Evolutionary conservation across 2,888 invertebrate genomes (phyloP).

Genomic region (Sipha maydis): DNA sequence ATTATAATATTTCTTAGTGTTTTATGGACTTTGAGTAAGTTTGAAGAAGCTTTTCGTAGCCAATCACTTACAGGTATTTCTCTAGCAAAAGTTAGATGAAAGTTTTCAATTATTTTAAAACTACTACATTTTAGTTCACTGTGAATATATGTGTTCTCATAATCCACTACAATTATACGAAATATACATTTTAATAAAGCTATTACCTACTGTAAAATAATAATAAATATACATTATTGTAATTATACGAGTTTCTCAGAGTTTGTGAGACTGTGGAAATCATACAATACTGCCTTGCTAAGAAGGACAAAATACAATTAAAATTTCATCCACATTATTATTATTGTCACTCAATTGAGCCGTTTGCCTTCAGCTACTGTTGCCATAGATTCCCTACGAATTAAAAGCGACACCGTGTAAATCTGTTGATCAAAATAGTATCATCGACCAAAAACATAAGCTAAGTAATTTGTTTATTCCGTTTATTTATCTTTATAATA

Average conservation of each 20-base stretch:
- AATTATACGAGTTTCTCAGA: not conserved
- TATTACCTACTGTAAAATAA: not conserved
- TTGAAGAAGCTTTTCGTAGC: no score
- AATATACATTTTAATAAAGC: not conserved
- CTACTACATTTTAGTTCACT: no score
- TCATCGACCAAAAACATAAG: not conserved
- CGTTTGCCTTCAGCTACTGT: not conserved
- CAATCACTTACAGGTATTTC: no score
- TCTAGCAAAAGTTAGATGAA: no score
- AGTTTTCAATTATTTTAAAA: no score
- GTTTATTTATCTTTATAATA: not conserved
- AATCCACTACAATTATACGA: not conserved
- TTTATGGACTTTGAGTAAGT: no score
- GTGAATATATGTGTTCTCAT: not conserved
- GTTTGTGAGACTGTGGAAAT: not conserved
- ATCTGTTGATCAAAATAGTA: not conserved
- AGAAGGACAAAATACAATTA: not conserved
- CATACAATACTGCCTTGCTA: no score
- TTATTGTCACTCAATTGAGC: not conserved
- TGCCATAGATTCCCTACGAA: not conserved
- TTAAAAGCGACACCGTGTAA: not conserved
- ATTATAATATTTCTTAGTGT: no score
- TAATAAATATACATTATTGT: not conserved
- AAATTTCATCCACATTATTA: slow-evolving; percentile 9
- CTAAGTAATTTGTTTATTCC: not conserved